Percentiles rank a stretch among this genome's conserved stretches.
Evolutionary conservation across 2,888 invertebrate genomes (phyloP).

Genomic region (Lasioglossum figueresi): DNA sequence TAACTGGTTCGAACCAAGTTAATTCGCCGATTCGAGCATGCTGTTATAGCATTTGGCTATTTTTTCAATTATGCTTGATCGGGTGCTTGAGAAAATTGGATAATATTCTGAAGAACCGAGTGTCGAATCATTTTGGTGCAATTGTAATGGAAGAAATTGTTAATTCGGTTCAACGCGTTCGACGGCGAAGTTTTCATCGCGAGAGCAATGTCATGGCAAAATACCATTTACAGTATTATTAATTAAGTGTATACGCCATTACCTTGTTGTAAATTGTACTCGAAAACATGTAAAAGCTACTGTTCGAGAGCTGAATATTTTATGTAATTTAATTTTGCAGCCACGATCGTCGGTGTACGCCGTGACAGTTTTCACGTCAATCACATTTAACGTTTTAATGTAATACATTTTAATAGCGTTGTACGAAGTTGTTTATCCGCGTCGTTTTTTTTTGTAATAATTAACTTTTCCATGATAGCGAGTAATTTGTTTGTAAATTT

Average conservation of each 20-base stretch:
- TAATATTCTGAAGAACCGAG: constrained; percentile 60
- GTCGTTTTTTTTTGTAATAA: neutral
- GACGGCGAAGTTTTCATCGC: neutral
- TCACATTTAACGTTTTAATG: constrained; percentile 21
- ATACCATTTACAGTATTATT: neutral
- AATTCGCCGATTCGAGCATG: constrained; percentile 43
- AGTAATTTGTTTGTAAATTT: neutral
- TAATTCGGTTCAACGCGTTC: constrained; percentile 34
- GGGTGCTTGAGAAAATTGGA: constrained; percentile 61
- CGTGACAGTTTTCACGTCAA: constrained; percentile 5
- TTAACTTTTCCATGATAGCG: neutral
- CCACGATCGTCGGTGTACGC: neutral
- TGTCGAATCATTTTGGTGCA: constrained; percentile 50
- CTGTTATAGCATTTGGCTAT: constrained; percentile 51
- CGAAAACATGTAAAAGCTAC: constrained; percentile 1
- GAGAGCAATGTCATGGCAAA: neutral
- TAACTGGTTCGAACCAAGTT: constrained; percentile 47
- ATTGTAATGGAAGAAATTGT: constrained; percentile 45
- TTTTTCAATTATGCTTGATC: constrained; percentile 57
- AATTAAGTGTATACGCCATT: neutral
- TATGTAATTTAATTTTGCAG: neutral
- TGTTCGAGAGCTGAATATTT: neutral
- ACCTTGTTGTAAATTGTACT: neutral
- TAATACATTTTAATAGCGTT: neutral
- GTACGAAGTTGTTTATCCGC: neutral